Evolutionary conservation across 1,140 invertebrate species (phyloP).

Genomic region (Eubasilissa regina): DNA sequence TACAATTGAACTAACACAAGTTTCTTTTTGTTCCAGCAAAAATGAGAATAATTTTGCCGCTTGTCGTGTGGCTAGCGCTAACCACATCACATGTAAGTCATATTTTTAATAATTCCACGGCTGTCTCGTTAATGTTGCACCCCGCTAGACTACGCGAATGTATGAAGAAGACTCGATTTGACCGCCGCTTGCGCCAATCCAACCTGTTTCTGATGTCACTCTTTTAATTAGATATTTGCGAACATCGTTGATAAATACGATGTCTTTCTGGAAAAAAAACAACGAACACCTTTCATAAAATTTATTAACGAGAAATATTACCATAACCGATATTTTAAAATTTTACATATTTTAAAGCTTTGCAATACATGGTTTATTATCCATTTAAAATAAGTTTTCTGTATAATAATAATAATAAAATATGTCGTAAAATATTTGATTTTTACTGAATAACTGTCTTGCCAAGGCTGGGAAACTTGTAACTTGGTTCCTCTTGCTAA

Average conservation of each 20-base stretch:
- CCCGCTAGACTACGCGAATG: not conserved
- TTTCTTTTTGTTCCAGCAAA: conserved; percentile 60
- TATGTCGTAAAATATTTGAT: no score
- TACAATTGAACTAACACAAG: conserved; percentile 16
- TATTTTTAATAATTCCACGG: not conserved
- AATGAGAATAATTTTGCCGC: conserved; percentile 61
- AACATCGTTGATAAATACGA: not conserved
- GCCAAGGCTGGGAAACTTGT: no score
- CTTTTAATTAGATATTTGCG: conserved; percentile 3
- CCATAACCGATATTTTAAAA: no score
- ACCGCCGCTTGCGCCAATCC: conserved; percentile 18
- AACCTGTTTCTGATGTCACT: conserved; percentile 26
- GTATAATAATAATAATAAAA: no score
- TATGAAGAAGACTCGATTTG: not conserved
- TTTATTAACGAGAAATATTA: no score
- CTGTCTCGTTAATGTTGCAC: not conserved
- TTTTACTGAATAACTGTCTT: no score
- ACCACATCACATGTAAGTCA: conserved; percentile 58
- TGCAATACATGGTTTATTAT: no score
- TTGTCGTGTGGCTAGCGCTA: conserved; percentile 60
- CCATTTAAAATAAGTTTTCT: no score
- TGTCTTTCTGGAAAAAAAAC: not conserved
- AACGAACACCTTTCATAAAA: not conserved
- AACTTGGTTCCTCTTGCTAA: no score
- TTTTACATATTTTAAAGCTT: no score